Percentiles rank a stretch among this genome's conserved stretches.
Evolutionary conservation across 1,140 invertebrate species (phyloP).

Genomic region (Vanessa atalanta): DNA sequence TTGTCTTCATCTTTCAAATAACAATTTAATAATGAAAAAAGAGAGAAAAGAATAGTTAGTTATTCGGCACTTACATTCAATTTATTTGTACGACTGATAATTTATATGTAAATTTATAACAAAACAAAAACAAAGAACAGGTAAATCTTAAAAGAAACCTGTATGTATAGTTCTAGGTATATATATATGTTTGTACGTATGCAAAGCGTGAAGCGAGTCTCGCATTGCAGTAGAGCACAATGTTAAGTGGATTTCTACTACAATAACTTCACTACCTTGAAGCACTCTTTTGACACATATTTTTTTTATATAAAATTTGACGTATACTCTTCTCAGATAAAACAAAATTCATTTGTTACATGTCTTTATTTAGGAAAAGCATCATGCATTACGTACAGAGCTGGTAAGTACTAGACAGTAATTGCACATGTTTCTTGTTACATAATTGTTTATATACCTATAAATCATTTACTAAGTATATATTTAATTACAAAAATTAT

Average conservation of each 20-base stretch:
- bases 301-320: conserved; percentile 28
- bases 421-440: not conserved
- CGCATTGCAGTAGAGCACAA: conserved; percentile 33
- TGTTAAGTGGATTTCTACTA: conserved; percentile 37
- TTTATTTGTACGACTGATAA: no score
- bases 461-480: not conserved
- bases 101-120: no score
- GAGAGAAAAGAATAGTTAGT: no score
- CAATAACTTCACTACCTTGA: conserved; percentile 34
- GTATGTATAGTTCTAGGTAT: not conserved
- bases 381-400: conserved; percentile 92
- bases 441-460: not conserved
- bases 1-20: no score
- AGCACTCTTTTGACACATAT: conserved; percentile 42
- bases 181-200: conserved; percentile 9
- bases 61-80: no score
- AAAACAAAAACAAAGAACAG: no score
- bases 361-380: conserved; percentile 85
- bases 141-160: not conserved
- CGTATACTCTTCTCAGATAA: conserved; percentile 38
- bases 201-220: conserved; percentile 24
- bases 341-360: conserved; percentile 58
- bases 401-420: conserved; percentile 84
- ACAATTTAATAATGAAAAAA: no score
- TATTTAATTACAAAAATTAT: not conserved